Conservation (phyloP, 2,888 invertebrate species). For the Sthenelais limicola region DNA sequence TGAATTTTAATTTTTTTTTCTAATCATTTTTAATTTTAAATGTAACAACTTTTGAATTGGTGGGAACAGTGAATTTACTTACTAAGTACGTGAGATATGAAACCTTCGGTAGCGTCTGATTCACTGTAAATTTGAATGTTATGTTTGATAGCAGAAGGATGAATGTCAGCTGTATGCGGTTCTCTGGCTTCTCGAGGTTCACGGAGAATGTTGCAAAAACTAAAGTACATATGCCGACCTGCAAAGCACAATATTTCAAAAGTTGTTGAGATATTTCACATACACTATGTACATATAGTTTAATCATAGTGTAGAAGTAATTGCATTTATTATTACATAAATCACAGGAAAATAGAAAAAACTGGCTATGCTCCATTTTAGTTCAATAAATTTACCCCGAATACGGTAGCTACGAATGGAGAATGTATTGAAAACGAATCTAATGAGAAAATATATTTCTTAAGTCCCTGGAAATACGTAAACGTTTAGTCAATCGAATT, state of each 20-base stretch:
- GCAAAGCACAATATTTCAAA: constrained; percentile 37
- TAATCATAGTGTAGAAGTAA: too few relatives aligned
- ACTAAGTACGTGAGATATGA: constrained; percentile 46
- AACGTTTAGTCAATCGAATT: too few relatives aligned
- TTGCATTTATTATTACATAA: too few relatives aligned
- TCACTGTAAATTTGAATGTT: constrained; percentile 51
- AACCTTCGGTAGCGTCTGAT: constrained; percentile 48
- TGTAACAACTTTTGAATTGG: background rate
- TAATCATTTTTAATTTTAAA: background rate
- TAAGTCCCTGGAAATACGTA: too few relatives aligned
- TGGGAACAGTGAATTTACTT: constrained; percentile 31
- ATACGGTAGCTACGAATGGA: too few relatives aligned
- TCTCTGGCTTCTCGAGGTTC: constrained; percentile 47
- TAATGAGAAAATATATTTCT: too few relatives aligned
- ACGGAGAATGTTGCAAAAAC: constrained; percentile 49
- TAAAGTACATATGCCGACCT: constrained; percentile 47
- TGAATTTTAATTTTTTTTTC: background rate
- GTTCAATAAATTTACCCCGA: too few relatives aligned
- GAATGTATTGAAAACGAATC: too few relatives aligned
- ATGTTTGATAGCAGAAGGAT: constrained; percentile 50
- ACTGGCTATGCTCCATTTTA: too few relatives aligned
- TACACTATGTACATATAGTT: too few relatives aligned
- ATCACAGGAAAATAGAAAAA: too few relatives aligned
- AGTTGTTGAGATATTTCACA: too few relatives aligned
- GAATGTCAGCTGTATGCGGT: constrained; percentile 51